Conservation (phyloP, 2,888 invertebrate genomes). For the Bursaphelenchus okinawaensis region DNA sequence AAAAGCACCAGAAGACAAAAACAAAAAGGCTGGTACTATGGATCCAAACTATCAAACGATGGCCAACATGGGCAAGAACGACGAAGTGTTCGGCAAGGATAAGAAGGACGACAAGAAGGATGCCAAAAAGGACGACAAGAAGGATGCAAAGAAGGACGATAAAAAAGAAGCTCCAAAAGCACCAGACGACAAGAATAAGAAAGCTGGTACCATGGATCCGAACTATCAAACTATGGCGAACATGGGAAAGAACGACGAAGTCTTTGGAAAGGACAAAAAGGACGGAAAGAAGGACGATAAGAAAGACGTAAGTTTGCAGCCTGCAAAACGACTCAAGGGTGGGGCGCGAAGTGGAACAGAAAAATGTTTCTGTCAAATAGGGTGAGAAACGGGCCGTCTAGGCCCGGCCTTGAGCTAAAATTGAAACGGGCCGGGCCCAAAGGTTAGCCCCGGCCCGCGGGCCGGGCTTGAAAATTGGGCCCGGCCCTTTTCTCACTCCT, state of each 20-base stretch:
- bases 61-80: conserved; percentile 10
- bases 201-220: not conserved
- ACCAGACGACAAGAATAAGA: conserved; percentile 8
- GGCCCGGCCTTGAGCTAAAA: too few species aligned
- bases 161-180: not conserved
- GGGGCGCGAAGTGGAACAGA: too few species aligned
- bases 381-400: too few species aligned
- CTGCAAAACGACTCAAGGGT: too few species aligned
- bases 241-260: conserved; percentile 1
- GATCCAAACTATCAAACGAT: conserved; percentile 17
- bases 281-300: conserved; percentile 5
- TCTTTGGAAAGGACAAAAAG: conserved; percentile 15
- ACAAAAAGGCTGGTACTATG: conserved; percentile 3
- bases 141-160: not conserved
- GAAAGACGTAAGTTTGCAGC: not conserved
- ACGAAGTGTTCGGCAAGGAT: conserved; percentile 18
- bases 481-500: too few species aligned
- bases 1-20: not conserved
- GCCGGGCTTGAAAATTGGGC: too few species aligned
- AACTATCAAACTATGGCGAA: conserved; percentile 6
- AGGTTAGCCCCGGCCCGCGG: too few species aligned
- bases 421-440: too few species aligned
- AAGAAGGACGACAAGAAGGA: conserved; percentile 4
- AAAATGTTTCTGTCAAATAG: too few species aligned
- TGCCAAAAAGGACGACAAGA: conserved; percentile 1